Percentiles rank a stretch among this genome's conserved stretches.
Evolutionary conservation across 1,140 invertebrate species (phyloP).

Genomic region (Telenomus remus): DNA sequence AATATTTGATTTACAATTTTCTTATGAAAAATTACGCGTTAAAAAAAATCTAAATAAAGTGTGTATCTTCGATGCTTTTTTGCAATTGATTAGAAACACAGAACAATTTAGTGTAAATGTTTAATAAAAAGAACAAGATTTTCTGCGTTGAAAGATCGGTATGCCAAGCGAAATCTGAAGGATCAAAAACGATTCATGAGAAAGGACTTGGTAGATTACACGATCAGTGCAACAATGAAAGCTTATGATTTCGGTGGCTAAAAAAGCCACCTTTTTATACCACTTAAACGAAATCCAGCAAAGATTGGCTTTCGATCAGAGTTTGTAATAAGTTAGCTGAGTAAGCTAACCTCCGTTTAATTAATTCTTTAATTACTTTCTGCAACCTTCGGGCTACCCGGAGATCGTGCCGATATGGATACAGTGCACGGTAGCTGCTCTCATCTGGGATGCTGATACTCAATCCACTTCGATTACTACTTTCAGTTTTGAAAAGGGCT

Average conservation of each 20-base stretch:
- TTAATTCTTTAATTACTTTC: conserved; percentile 65
- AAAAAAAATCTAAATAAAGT: too few relatives aligned
- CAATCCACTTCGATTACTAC: conserved; percentile 56
- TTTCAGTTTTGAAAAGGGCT: conserved; percentile 50
- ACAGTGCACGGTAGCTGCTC: conserved; percentile 55
- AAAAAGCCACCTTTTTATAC: conserved; percentile 36
- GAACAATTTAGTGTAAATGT: too few relatives aligned
- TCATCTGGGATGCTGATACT: conserved; percentile 51
- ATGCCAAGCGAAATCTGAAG: background rate
- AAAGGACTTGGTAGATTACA: background rate
- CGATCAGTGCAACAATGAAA: conserved; percentile 30
- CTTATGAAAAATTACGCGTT: too few relatives aligned
- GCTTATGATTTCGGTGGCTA: conserved; percentile 54
- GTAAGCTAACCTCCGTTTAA: conserved; percentile 62
- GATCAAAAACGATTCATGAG: background rate
- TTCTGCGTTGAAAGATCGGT: background rate
- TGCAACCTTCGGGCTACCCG: conserved; percentile 47
- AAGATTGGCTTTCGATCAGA: conserved; percentile 58
- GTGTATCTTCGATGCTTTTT: too few relatives aligned
- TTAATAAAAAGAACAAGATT: too few relatives aligned
- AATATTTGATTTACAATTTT: too few relatives aligned
- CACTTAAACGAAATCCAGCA: conserved; percentile 29
- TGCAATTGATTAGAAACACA: too few relatives aligned
- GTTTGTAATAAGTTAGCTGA: conserved; percentile 56
- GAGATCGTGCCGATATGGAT: conserved; percentile 55